Evolutionary conservation across 2,113 vertebrate genomes (phyloP).

Genomic region (Crypturellus undulatus): DNA sequence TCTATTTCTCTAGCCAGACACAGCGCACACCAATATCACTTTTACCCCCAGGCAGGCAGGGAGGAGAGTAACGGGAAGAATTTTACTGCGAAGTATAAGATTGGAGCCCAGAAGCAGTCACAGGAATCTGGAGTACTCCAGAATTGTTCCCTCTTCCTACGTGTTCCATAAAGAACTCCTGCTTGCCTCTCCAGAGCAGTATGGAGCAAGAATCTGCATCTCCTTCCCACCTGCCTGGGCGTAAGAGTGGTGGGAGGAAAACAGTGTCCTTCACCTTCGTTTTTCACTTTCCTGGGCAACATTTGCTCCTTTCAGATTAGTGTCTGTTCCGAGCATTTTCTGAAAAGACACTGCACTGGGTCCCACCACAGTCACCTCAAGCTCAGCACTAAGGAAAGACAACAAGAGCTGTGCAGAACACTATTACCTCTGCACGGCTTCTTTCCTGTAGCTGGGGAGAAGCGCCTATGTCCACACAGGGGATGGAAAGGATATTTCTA

Average conservation of each 20-base stretch:
- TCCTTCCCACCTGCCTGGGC: neutral
- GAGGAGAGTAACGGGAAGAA: neutral
- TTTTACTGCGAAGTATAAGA: neutral
- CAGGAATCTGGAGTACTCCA: neutral
- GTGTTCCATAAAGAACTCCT: neutral
- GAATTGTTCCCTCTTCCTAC: neutral
- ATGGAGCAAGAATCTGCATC: neutral
- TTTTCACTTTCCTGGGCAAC: neutral
- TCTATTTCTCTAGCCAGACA: neutral
- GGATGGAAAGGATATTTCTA: conserved; percentile 11
- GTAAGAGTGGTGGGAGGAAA: neutral
- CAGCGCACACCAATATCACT: neutral
- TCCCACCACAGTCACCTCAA: neutral
- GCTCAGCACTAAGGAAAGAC: neutral
- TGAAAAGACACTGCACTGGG: neutral
- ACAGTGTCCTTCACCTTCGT: neutral
- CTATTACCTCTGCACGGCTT: neutral
- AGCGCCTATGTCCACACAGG: neutral
- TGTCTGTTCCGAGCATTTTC: neutral
- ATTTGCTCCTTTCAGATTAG: neutral
- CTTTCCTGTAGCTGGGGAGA: conserved; percentile 29
- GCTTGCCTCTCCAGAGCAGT: neutral
- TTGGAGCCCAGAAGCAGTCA: neutral
- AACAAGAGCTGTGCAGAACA: neutral
- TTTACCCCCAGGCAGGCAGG: neutral